These are phyloP conservation scores for Bursaphelenchus okinawaensis DNA, from an alignment of 2,888 invertebrate species.

Conservation along the genomic window DNA sequence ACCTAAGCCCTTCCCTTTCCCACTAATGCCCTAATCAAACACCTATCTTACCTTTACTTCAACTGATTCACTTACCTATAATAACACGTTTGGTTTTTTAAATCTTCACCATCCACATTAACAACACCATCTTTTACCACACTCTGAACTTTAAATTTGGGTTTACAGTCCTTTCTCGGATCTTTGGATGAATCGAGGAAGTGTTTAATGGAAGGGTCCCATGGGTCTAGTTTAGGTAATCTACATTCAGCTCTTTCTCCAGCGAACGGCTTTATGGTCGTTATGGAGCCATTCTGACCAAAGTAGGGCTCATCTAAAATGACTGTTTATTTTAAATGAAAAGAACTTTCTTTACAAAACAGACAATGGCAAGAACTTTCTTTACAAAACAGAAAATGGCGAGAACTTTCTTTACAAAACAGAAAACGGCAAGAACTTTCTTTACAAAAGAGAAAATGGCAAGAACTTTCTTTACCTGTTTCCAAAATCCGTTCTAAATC, in stretches of 20 bases:
- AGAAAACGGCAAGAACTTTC: too few species aligned
- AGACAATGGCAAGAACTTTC: too few species aligned
- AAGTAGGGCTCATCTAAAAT: background rate
- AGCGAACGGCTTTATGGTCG: background rate
- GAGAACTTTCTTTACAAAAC: too few species aligned
- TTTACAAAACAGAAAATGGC: too few species aligned
- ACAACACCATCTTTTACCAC: background rate
- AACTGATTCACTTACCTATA: slow-evolving; percentile 14
- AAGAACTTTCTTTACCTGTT: background rate
- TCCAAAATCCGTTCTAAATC: background rate
- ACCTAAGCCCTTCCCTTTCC: too few species aligned
- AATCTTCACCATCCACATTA: background rate
- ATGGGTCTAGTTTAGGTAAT: slow-evolving; percentile 22
- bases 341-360: too few species aligned
- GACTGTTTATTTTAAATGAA: too few species aligned
- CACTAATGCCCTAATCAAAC: too few species aligned
- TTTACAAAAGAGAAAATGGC: too few species aligned
- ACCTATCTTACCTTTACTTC: too few species aligned
- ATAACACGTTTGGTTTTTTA: background rate
- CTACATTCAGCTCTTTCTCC: slow-evolving; percentile 1
- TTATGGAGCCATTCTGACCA: background rate
- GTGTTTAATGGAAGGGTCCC: slow-evolving; percentile 17
- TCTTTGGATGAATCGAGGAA: slow-evolving; percentile 6
- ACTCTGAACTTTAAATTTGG: background rate
- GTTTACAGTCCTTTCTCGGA: slow-evolving; percentile 18